Conservation (phyloP, 2,888 invertebrate species). For the Metopia argyrocephala region DNA sequence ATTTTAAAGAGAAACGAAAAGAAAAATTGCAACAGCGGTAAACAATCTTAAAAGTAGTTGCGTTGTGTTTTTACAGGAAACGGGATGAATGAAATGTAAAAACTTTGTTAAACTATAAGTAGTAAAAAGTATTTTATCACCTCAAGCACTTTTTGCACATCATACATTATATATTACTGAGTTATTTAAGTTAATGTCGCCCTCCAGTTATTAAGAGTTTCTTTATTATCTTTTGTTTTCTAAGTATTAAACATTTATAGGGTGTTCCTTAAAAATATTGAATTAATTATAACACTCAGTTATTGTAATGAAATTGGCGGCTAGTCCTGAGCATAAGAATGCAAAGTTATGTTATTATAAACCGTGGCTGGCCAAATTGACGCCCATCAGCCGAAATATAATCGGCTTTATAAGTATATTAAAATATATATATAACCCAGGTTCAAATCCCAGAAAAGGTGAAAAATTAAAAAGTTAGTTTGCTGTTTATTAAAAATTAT, state of each 20-base stretch:
- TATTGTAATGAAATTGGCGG: no score
- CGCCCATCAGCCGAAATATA: no score
- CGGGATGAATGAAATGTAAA: background rate
- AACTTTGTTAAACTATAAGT: background rate
- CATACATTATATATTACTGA: constrained; percentile 28
- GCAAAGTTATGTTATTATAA: no score
- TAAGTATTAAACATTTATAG: background rate
- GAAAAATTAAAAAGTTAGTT: no score
- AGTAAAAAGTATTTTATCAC: constrained; percentile 45
- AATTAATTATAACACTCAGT: no score
- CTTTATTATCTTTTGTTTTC: background rate
- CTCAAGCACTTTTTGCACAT: constrained; percentile 29
- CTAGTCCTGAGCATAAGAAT: no score
- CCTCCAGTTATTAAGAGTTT: background rate
- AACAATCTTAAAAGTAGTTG: background rate
- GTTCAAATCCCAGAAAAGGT: no score
- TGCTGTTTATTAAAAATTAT: no score
- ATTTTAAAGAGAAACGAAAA: background rate
- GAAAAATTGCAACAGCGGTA: constrained; percentile 4
- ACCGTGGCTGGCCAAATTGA: no score
- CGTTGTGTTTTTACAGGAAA: background rate
- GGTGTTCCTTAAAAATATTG: background rate
- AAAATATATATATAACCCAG: no score
- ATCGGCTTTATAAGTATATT: no score
- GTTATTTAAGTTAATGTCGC: constrained; percentile 44